Base-by-base conservation (phyloP, 2,797 vertebrate species). In the Mus minutoides region DNA sequence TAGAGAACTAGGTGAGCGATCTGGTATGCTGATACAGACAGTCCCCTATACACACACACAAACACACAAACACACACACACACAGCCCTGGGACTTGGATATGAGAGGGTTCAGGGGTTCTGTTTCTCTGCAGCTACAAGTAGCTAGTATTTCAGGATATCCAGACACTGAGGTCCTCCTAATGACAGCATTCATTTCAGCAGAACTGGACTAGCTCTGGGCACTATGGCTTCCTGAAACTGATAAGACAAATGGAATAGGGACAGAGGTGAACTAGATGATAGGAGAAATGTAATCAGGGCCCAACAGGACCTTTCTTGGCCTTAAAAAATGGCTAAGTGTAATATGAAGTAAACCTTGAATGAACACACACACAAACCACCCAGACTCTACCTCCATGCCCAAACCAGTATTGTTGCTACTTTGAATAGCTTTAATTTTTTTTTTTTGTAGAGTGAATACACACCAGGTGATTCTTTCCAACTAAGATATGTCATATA, bases 371-470 rank as follows among this genome's bases (percentile, higher is more conserved):
- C n/a, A 29, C 26, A 54, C 29, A 26, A 26, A 88, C 73, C 12
- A 37, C 29, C 26, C 31, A 46, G 10, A 60, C 9, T 12, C n/a
- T 43, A 83, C 52, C 22, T 67, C 9, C 13, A 34, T 14, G 34
- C 34, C 31, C 22, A 46, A 52, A 62, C 52, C 31, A 26, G 19
- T 88, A 76, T 85, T 56, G 46, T 0, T 77, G 77, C 34, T 62
- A 22, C 40, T 64, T 94, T 90, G 49, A 92, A 90, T 19, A n/a
- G 56, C 52, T 84, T 94, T 84, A 37, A 52, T n/a, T n/a, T n/a
- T 58, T 86, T 67, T 60, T 29, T 60, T 31, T 60, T 75, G 76
- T 79, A 54, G 43, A 43, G 11, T 19, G 16, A 88, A 85, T 1
- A 71, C 91, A 22, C 17, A 19, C 24, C 37, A 8, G 26, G 43